A percentile compares a stretch with the other conserved stretches of the same genome.
Conservation (phyloP, 2,797 vertebrate species). For the Syndactyla subalaris region DNA sequence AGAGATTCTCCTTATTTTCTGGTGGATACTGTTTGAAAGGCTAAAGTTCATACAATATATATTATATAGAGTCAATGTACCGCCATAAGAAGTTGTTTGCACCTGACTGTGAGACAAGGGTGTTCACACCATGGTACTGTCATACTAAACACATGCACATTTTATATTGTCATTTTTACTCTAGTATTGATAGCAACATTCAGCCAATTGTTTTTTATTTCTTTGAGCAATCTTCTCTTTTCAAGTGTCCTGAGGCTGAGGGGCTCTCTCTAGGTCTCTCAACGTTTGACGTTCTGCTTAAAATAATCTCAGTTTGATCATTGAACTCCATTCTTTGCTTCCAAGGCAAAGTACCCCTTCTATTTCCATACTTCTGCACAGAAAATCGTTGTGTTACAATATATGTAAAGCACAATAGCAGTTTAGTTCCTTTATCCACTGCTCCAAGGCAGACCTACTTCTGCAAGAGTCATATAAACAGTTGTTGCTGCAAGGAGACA, state of each 20-base stretch:
- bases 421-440: background rate
- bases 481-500: background rate
- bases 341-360: background rate
- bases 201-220: background rate
- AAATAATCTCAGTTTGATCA: background rate
- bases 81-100: background rate
- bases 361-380: background rate
- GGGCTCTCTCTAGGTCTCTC: background rate
- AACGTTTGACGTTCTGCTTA: background rate
- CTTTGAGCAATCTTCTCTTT: background rate
- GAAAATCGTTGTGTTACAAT: background rate
- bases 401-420: background rate
- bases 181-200: background rate
- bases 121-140: accelerated
- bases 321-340: background rate
- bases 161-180: background rate
- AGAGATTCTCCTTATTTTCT: background rate
- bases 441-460: background rate
- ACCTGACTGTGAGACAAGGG: background rate
- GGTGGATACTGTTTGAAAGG: background rate
- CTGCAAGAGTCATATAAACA: background rate
- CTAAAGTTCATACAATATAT: background rate
- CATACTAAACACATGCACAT: background rate
- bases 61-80: background rate
- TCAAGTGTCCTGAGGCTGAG: background rate